Evolutionary conservation across 2,888 invertebrate genomes (phyloP), one percentile per base, ranked within the genome.

Genomic region (Drosophila tanythrix): DNA sequence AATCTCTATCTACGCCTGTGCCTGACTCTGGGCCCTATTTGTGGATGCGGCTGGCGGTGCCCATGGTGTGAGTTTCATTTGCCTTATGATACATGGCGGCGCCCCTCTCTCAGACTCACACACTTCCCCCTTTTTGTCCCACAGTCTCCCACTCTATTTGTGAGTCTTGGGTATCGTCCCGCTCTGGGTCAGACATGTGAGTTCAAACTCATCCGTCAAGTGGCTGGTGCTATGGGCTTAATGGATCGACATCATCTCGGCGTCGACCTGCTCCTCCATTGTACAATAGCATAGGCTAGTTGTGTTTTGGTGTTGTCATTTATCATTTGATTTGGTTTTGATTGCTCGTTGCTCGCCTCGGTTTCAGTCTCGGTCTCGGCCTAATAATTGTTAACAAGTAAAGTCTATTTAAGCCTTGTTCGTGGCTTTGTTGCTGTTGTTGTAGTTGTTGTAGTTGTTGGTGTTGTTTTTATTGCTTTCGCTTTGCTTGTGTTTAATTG

Each of bases 121-220:
- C 59, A 29, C 59, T 31, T 51, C 57, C 66, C 61, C 11, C 40
- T 51, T 35, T 29, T 36, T 38, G n/a, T 6, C 46, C 46, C 13
- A 25, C 15, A 25, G 33, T 59, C 60, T 74, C 53, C 31, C 57
- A 57, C 57, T 57, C 57, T 57, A 43, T 43, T 43, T 57, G 57
- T 57, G 57, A 43, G 57, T 57, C 59, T 48, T 68, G 46, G 38
- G 57, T 51, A 58, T 33, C 58, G 59, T 48, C 69, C 66, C 63
- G 70, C 71, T 81, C 71, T 87, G 85, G 91, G 91, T 92, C 91
- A 92, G 86, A 82, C 86, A 92, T 91, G 90, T 84, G 91, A 92
- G 92, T 92, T 92, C 91, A 92, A 92, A 91, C 91, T 87, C 91
- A 92, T 92, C 92, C 92, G 91, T 92, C 91, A 92, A 92, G 84